These are phyloP conservation scores for Candidula unifasciata DNA, from an alignment of 2,888 invertebrate genomes.

Conservation along the genomic window DNA sequence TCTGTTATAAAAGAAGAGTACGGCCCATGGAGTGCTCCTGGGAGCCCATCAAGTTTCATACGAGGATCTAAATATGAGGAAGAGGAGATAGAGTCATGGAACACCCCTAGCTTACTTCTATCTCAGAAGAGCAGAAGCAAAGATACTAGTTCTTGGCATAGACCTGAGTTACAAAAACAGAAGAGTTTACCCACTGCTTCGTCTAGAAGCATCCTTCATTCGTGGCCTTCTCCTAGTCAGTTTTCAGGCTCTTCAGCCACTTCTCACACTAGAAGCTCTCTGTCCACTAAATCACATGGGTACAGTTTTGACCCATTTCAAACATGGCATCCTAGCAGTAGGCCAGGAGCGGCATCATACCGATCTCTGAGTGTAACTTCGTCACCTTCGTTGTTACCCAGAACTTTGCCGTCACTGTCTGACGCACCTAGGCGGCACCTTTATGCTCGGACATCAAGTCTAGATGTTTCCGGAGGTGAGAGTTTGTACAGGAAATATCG, in stretches of 20 bases:
- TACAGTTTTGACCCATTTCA: conserved; percentile 31
- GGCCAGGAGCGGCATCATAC: conserved; percentile 24
- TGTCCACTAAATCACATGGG: background rate
- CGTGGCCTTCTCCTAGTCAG: conserved; percentile 35
- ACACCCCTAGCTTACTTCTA: background rate
- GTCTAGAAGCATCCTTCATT: conserved; percentile 20
- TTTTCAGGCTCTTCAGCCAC: conserved; percentile 2
- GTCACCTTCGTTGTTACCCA: background rate
- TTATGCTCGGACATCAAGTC: background rate
- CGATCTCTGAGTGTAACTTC: background rate
- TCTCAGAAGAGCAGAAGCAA: background rate
- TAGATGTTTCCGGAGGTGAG: conserved; percentile 18
- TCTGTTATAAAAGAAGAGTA: conserved; percentile 1
- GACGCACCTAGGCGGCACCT: background rate
- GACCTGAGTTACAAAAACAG: conserved; percentile 17
- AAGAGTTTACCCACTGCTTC: conserved; percentile 4
- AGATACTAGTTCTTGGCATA: conserved; percentile 5
- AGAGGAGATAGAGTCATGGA: background rate
- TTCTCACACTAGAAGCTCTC: background rate
- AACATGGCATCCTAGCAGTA: conserved; percentile 29
- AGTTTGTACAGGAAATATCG: background rate
- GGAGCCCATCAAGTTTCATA: conserved; percentile 25
- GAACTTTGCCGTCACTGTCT: background rate
- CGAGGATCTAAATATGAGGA: conserved; percentile 31
- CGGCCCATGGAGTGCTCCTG: conserved; percentile 26